These are phyloP conservation scores for Allophyes oxyacanthae DNA, from an alignment of 2,888 invertebrate species.

Conservation along the genomic window DNA sequence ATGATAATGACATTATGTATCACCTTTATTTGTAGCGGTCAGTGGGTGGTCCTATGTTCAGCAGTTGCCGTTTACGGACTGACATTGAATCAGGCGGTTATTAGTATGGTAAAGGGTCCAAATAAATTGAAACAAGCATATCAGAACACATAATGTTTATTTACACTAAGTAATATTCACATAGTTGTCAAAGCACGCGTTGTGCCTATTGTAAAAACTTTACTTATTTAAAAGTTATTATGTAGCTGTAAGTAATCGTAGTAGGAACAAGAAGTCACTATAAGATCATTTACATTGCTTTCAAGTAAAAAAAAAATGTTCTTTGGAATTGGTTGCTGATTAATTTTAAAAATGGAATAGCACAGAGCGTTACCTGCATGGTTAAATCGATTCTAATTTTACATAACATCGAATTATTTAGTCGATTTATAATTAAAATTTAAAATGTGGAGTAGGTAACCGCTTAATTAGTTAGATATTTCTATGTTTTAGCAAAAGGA, in stretches of 20 bases:
- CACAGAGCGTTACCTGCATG: conserved; percentile 3
- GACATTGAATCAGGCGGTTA: too few relatives aligned
- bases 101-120: conserved; percentile 1
- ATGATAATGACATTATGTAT: too few relatives aligned
- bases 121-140: conserved; percentile 53
- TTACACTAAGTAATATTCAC: conserved; percentile 85
- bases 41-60: too few relatives aligned
- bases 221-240: conserved; percentile 38
- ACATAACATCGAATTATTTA: conserved; percentile 1
- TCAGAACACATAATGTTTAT: conserved; percentile 87
- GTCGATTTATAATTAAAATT: too few relatives aligned
- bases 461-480: too few relatives aligned
- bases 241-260: conserved; percentile 51
- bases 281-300: conserved; percentile 30
- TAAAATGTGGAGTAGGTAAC: too few relatives aligned
- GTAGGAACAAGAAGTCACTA: conserved; percentile 61
- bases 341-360: conserved; percentile 17
- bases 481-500: too few relatives aligned
- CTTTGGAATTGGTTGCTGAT: conserved; percentile 3
- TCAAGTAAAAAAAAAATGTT: conserved; percentile 15
- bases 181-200: conserved; percentile 58
- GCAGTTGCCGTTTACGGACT: too few relatives aligned
- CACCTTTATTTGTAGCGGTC: too few relatives aligned
- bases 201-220: conserved; percentile 44
- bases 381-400: too few relatives aligned